Evolutionary conservation across 2,888 invertebrate genomes (phyloP).

Genomic region (Cacoxenus indagator): DNA sequence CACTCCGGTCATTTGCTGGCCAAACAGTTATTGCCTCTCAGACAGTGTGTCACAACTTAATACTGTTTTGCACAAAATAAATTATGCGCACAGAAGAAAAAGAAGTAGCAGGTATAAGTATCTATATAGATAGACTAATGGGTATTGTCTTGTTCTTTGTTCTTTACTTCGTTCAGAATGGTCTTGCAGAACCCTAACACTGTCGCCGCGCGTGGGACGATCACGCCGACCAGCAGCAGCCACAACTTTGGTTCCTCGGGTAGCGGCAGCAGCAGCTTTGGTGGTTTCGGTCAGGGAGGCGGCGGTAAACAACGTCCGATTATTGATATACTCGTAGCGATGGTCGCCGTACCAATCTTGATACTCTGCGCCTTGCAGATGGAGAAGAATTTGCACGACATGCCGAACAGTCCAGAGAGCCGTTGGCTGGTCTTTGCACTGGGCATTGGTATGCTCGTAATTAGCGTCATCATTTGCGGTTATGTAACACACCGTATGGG

Average conservation of each 20-base stretch:
- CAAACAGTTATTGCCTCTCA: no score
- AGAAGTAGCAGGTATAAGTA: background rate
- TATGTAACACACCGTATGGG: conserved; percentile 72
- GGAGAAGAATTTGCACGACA: conserved; percentile 70
- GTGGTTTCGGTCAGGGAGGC: conserved; percentile 19
- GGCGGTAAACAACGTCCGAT: conserved; percentile 65
- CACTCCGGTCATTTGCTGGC: no score
- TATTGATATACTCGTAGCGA: conserved; percentile 70
- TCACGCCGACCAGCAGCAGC: conserved; percentile 46
- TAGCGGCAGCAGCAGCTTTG: conserved; percentile 14
- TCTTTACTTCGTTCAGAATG: conserved; percentile 54
- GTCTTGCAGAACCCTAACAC: conserved; percentile 65
- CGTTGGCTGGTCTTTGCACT: conserved; percentile 71
- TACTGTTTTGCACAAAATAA: no score
- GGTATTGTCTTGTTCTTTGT: conserved; percentile 11
- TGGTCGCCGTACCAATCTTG: conserved; percentile 70
- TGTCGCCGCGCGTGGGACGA: conserved; percentile 55
- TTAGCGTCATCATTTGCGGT: conserved; percentile 70
- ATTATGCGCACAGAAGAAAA: no score
- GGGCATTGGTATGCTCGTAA: conserved; percentile 69
- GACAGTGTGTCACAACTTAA: no score
- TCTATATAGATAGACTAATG: background rate
- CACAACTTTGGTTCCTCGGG: conserved; percentile 40
- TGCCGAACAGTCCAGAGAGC: conserved; percentile 65
- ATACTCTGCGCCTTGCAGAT: conserved; percentile 70